Conservation (phyloP, 2,797 vertebrate genomes). For the Poeciliopsis presidionis region DNA sequence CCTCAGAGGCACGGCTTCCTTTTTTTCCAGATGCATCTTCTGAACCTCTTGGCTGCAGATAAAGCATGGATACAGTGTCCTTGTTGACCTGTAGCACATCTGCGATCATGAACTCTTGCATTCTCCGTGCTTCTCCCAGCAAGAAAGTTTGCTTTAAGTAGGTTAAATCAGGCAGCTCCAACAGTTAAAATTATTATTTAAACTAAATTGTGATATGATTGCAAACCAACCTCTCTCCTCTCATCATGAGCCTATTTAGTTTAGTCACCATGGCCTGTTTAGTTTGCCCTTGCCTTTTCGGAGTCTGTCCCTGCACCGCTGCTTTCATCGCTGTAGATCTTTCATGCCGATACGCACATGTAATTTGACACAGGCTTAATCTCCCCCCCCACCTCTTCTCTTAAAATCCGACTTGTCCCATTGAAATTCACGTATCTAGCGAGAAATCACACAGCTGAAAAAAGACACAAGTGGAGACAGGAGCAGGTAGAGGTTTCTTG, state of each 20-base stretch:
- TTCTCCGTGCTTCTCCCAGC: background rate
- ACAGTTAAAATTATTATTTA: slow-evolving; percentile 46
- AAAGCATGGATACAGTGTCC: background rate
- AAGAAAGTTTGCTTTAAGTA: slow-evolving; percentile 14
- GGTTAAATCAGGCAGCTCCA: slow-evolving; percentile 7
- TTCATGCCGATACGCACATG: slow-evolving; percentile 55
- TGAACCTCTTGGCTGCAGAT: background rate
- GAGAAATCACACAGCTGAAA: slow-evolving; percentile 66
- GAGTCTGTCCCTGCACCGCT: slow-evolving; percentile 1
- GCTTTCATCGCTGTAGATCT: slow-evolving; percentile 61
- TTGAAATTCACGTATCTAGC: slow-evolving; percentile 67
- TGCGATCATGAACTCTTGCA: background rate
- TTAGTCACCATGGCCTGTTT: slow-evolving; percentile 28
- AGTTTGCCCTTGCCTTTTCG: slow-evolving; percentile 22
- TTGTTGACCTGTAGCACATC: background rate
- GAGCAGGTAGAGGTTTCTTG: slow-evolving; percentile 46
- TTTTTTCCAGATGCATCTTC: background rate
- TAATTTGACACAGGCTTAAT: slow-evolving; percentile 55
- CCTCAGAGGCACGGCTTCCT: background rate
- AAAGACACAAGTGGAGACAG: slow-evolving; percentile 46
- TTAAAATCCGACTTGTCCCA: slow-evolving; percentile 26
- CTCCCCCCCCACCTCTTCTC: background rate
- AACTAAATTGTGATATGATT: slow-evolving; percentile 22
- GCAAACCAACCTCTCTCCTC: slow-evolving; percentile 4
- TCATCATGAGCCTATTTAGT: slow-evolving; percentile 31